phyloP scores from a whole-genome alignment of 2,113 vertebrate species.

The Tamias sibiricus region DNA sequence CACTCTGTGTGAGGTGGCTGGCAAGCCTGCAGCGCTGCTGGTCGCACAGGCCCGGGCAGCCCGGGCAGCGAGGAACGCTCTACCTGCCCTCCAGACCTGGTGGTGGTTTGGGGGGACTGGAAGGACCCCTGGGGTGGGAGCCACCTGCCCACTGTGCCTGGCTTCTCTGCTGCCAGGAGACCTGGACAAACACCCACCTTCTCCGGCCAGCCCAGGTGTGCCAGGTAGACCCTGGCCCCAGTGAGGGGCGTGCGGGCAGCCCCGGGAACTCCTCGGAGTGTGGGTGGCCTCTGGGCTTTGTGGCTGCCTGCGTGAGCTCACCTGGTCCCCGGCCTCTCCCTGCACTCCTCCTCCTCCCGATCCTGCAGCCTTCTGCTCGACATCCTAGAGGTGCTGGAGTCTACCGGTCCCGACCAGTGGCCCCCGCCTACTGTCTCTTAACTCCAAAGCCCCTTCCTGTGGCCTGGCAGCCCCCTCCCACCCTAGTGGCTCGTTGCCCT shows the following conservation, averaged over 20 bases:
- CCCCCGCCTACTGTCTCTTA: background rate
- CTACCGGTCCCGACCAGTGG: rapidly evolving
- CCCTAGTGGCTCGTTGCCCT: background rate
- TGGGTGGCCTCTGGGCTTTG: too few relatives aligned
- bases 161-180: background rate
- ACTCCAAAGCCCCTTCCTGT: background rate
- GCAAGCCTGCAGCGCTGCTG: background rate
- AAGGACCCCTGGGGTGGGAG: rapidly evolving
- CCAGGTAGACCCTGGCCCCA: background rate
- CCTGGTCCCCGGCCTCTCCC: too few relatives aligned
- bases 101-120: background rate
- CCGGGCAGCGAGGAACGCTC: rapidly evolving
- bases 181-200: background rate
- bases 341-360: too few relatives aligned
- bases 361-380: too few relatives aligned
- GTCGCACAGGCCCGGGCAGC: rapidly evolving
- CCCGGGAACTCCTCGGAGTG: background rate
- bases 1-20: rapidly evolving
- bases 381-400: background rate
- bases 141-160: rapidly evolving
- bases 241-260: rapidly evolving
- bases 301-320: too few relatives aligned
- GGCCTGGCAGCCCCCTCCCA: rapidly evolving
- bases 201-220: background rate
- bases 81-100: background rate